Conservation (phyloP, 2,113 vertebrate species). For the Toxostoma redivivum region DNA sequence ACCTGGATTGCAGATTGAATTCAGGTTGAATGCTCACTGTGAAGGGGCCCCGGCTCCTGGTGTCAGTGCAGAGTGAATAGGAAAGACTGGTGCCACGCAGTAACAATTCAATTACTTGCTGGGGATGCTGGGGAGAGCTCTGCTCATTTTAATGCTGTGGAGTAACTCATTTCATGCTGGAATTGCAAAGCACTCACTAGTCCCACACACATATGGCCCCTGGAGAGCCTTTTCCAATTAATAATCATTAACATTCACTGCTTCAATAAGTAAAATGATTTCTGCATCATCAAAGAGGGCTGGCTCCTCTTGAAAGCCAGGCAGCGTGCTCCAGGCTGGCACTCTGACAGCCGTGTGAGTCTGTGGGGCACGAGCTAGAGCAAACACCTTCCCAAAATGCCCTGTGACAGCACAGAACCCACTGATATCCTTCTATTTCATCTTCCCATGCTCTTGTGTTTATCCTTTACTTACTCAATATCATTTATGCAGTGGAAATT, state of each 20-base stretch:
- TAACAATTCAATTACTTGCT: constrained; percentile 33
- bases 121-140: constrained; percentile 10
- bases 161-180: constrained; percentile 52
- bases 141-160: constrained; percentile 22
- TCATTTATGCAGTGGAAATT: background rate
- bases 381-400: background rate
- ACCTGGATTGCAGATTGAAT: background rate
- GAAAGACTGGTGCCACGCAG: background rate
- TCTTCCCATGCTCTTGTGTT: background rate
- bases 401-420: background rate
- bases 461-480: background rate
- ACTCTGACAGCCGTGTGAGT: background rate
- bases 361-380: background rate
- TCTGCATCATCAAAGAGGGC: constrained; percentile 28
- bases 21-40: background rate
- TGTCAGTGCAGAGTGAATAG: background rate
- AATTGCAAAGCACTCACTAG: constrained; percentile 33
- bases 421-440: background rate
- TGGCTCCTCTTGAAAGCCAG: background rate
- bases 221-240: constrained; percentile 59
- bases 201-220: background rate
- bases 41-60: background rate
- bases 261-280: constrained; percentile 52
- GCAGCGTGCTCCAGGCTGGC: background rate
- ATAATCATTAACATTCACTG: constrained; percentile 60